These are phyloP conservation scores for Carettochelys insculpta DNA, from an alignment of 2,113 vertebrate species.

Conservation along the genomic window DNA sequence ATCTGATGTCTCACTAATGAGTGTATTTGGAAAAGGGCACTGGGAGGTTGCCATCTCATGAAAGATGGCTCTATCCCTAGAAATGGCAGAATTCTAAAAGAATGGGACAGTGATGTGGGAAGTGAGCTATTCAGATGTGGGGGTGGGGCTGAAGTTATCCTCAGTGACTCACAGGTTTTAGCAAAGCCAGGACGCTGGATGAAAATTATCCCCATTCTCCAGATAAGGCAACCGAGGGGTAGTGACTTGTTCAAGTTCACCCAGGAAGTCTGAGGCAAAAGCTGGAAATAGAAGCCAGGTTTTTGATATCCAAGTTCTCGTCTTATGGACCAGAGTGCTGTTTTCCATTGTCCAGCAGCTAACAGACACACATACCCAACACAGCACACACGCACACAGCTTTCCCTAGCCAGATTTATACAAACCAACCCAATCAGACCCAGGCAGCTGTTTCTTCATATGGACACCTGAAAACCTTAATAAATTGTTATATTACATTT, in stretches of 20 bases:
- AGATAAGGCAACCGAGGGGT: neutral
- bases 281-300: neutral
- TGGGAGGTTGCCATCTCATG: neutral
- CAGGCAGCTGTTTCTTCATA: neutral
- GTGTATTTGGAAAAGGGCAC: neutral
- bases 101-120: neutral
- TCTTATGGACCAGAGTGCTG: accelerated
- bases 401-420: neutral
- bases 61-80: neutral
- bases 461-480: constrained; percentile 50
- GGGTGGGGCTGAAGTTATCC: neutral
- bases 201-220: neutral
- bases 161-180: neutral
- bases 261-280: neutral
- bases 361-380: accelerated
- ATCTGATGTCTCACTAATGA: neutral
- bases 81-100: neutral
- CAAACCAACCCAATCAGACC: neutral
- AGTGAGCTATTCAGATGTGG: neutral
- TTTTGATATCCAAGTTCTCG: neutral
- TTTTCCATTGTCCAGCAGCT: accelerated
- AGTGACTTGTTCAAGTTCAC: neutral
- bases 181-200: neutral
- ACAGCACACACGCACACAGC: neutral
- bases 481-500: constrained; percentile 64